Evolutionary conservation across 2,113 vertebrate genomes (phyloP), one percentile per base, ranked within the genome.

Genomic region (Clarias batrachus): DNA sequence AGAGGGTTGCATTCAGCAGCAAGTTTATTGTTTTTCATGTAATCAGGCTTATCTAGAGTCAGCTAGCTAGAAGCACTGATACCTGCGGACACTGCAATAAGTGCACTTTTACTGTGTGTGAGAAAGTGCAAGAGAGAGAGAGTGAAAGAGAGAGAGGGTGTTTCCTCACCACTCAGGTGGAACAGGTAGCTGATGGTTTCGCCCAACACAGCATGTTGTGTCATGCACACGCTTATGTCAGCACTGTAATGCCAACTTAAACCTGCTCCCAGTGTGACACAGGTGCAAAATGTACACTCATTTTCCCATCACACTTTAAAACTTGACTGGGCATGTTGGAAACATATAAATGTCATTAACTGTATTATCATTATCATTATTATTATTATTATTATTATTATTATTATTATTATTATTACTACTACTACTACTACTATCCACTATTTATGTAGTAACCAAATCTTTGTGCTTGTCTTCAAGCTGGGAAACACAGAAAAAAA

Each of bases 141-240:
- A 60, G 54, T 73, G 27, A 59, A 48, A 73, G 60, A 56, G 81
- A 70, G 37, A 57, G 82, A 57, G 48, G 80, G 68, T 77, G 70
- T 82, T 62, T 87, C 41, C 86, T 86, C 68, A 76, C 85, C 70
- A 74, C 86, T 82, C 86, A 87, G 86, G 86, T 87, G 86, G 70
- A 82, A 87, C 80, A 83, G 81, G 86, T 87, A 77, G 30, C 65
- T 82, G 70, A 65, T 17, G 13, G 85, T 81, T 86, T 86, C 79
- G 41, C 6, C 76, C 59, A 5, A 66, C 66, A 33, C 78, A 52
- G 86, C 70, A 66, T 87, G 86, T 74, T 87, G 27, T 62, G 9
- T 83, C 86, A 87, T 87, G 81, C 48, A 66, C 59, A 76, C 13
- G 4, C 80, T 82, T 57, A 65, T 59, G 27, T 66, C 80, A 77